Conservation (phyloP, 2,797 vertebrate genomes). For the Helicolenus hilgendorfi region DNA sequence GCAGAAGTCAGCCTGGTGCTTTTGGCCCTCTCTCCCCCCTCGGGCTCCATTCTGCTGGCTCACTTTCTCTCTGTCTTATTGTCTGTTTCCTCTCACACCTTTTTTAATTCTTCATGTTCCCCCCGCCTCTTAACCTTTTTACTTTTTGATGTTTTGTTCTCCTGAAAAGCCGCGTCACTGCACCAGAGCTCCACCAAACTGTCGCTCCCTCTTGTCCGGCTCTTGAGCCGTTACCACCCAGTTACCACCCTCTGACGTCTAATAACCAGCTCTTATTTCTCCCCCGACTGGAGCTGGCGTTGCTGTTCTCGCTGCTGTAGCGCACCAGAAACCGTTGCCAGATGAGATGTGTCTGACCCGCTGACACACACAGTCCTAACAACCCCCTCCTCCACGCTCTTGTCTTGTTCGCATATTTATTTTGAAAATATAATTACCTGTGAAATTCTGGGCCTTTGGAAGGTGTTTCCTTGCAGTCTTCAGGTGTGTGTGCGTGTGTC, state of each 20-base stretch:
- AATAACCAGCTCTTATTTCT: slow-evolving; percentile 54
- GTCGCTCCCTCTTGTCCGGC: slow-evolving; percentile 8
- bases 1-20: slow-evolving; percentile 87
- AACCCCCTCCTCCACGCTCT: slow-evolving; percentile 31
- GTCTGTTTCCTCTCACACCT: slow-evolving; percentile 31
- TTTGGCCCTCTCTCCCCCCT: slow-evolving; percentile 86
- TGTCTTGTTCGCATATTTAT: slow-evolving; percentile 70
- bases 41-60: slow-evolving; percentile 23
- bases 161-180: slow-evolving; percentile 35
- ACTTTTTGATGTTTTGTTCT: slow-evolving; percentile 12
- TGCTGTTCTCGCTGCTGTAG: slow-evolving; percentile 19
- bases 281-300: slow-evolving; percentile 30
- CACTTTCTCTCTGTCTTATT: slow-evolving; percentile 38
- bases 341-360: slow-evolving; percentile 77
- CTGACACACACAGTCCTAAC: slow-evolving; percentile 49
- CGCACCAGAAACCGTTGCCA: slow-evolving; percentile 73
- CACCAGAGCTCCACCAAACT: slow-evolving; percentile 4
- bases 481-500: slow-evolving; percentile 26
- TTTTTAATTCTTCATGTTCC: background rate
- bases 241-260: slow-evolving; percentile 63
- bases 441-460: slow-evolving; percentile 47
- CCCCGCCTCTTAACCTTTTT: slow-evolving; percentile 27
- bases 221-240: slow-evolving; percentile 56
- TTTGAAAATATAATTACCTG: slow-evolving; percentile 71
- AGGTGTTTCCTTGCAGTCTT: slow-evolving; percentile 13